These are phyloP conservation scores for Drosophila colorata DNA, from an alignment of 2,888 invertebrate genomes.

Conservation along the genomic window DNA sequence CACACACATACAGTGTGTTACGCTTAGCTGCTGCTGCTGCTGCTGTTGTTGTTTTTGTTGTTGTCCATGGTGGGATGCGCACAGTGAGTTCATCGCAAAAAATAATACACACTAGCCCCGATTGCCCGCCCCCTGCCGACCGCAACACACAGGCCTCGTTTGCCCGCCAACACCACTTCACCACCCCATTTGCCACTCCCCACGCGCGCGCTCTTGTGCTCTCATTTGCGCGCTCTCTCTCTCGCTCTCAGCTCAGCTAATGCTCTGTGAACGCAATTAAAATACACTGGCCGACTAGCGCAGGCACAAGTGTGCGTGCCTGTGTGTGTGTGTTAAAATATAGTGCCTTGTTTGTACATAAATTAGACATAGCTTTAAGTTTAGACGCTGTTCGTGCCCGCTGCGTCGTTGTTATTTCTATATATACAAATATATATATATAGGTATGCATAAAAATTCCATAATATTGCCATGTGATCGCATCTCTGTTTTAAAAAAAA, in stretches of 20 bases:
- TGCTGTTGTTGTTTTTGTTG: constrained; percentile 47
- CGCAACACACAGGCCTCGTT: constrained; percentile 1
- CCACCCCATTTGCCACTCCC: constrained; percentile 59
- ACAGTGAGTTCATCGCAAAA: constrained; percentile 83
- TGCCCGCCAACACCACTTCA: constrained; percentile 46
- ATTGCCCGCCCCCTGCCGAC: constrained; percentile 14
- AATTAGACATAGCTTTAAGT: constrained; percentile 72
- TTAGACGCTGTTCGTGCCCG: constrained; percentile 53
- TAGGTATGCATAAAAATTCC: constrained; percentile 39
- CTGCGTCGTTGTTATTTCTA: constrained; percentile 59
- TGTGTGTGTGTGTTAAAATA: constrained; percentile 56
- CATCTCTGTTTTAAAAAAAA: constrained; percentile 29
- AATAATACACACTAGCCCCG: constrained; percentile 71
- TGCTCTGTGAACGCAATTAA: constrained; percentile 71
- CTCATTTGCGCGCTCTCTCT: constrained; percentile 13
- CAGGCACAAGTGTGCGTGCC: constrained; percentile 34
- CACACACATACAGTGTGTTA: constrained; percentile 35
- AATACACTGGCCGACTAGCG: constrained; percentile 54
- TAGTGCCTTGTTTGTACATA: constrained; percentile 77
- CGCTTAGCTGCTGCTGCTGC: constrained; percentile 43
- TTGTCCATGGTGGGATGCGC: constrained; percentile 68
- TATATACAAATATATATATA: constrained; percentile 39
- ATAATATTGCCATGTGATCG: constrained; percentile 60
- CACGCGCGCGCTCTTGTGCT: constrained; percentile 25
- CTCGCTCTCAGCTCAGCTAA: constrained; percentile 28